A percentile compares a stretch with the other conserved stretches of the same genome.
Conservation (phyloP, 2,113 vertebrate genomes). For the Pseudonaja textilis region DNA sequence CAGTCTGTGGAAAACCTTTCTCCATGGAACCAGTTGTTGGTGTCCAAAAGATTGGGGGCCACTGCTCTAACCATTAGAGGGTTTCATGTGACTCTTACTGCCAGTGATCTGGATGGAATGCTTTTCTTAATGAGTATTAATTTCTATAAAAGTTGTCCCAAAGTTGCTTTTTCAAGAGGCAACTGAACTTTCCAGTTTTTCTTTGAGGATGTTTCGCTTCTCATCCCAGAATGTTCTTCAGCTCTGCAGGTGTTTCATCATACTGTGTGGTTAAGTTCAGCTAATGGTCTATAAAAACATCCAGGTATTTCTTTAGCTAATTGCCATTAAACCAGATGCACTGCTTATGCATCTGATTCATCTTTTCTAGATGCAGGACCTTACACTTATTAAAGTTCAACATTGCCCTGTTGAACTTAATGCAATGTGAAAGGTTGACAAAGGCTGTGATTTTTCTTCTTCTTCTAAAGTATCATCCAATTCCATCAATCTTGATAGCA, state of each 20-base stretch:
- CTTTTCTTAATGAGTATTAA: neutral
- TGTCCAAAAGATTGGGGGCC: no score
- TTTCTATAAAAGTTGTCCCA: neutral
- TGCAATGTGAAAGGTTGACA: neutral
- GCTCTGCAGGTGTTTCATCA: neutral
- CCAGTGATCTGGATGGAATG: neutral
- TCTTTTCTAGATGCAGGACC: neutral
- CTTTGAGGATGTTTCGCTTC: no score
- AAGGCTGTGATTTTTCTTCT: neutral
- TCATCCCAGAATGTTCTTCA: no score
- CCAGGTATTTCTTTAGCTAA: neutral
- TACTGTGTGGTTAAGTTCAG: neutral
- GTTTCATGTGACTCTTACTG: neutral
- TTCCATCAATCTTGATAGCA: neutral
- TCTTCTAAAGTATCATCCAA: neutral
- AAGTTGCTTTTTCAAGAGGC: no score
- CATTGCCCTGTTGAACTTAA: neutral
- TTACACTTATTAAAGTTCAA: neutral
- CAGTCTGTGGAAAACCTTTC: no score
- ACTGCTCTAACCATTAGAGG: neutral
- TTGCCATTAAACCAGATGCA: neutral
- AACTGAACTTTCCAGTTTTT: no score
- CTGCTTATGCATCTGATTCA: neutral
- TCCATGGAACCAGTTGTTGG: no score
- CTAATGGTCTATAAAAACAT: neutral